Percentiles rank a stretch among this genome's conserved stretches.
These are phyloP conservation scores for Pogonus chalceus DNA, from an alignment of 1,140 invertebrate genomes.

Conservation along the genomic window DNA sequence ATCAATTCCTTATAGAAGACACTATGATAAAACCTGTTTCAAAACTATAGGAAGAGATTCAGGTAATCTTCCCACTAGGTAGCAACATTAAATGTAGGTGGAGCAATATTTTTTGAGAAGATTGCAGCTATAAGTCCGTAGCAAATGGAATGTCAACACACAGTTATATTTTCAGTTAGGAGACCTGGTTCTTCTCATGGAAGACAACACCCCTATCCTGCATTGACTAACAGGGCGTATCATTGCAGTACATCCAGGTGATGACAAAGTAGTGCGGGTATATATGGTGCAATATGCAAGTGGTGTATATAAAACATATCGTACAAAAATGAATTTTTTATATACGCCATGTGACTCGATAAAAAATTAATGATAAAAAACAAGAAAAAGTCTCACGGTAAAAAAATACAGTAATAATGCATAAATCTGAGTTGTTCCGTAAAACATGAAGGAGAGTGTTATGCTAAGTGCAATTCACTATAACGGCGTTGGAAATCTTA, in stretches of 20 bases:
- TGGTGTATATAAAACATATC: slow-evolving; percentile 9
- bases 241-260: slow-evolving; percentile 26
- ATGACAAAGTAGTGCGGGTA: slow-evolving; percentile 15
- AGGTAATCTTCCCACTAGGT: slow-evolving; percentile 17
- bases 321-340: too few species aligned
- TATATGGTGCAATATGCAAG: slow-evolving; percentile 11
- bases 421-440: too few species aligned
- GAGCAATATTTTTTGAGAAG: slow-evolving; percentile 24
- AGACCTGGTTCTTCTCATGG: slow-evolving; percentile 23
- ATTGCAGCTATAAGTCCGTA: slow-evolving; percentile 23
- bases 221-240: slow-evolving; percentile 28
- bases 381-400: too few species aligned
- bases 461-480: too few species aligned
- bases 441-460: too few species aligned
- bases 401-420: too few species aligned
- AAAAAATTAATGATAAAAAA: too few species aligned
- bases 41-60: slow-evolving; percentile 2
- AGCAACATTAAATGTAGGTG: slow-evolving; percentile 22
- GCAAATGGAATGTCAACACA: slow-evolving; percentile 23
- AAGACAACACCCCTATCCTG: slow-evolving; percentile 20
- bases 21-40: slow-evolving; percentile 20
- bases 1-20: slow-evolving; percentile 32
- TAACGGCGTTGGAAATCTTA: too few species aligned
- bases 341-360: too few species aligned
- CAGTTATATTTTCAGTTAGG: slow-evolving; percentile 10